Conservation (phyloP, 2,888 invertebrate species). For the Troides helena region DNA sequence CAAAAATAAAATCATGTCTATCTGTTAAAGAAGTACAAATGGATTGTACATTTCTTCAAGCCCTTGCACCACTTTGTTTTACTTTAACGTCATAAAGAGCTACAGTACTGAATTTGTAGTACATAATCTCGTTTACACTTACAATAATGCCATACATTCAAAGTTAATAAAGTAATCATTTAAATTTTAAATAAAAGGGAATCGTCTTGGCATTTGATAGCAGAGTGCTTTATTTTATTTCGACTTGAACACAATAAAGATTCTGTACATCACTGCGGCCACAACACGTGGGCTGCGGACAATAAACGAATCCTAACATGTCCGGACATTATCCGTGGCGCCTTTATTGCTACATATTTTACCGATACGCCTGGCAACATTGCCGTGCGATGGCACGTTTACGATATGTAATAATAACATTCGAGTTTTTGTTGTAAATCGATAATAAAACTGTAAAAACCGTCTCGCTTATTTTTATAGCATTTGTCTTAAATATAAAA, state of each 20-base stretch:
- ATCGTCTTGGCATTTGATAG: too few relatives aligned
- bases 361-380: slow-evolving; percentile 49
- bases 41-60: slow-evolving; percentile 66
- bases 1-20: slow-evolving; percentile 66
- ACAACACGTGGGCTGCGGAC: slow-evolving; percentile 58
- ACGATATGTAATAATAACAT: slow-evolving; percentile 53
- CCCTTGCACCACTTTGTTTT: slow-evolving; percentile 61
- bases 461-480: slow-evolving; percentile 7
- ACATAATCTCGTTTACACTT: not conserved
- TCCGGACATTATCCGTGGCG: slow-evolving; percentile 62
- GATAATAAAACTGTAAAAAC: slow-evolving; percentile 32
- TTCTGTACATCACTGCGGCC: slow-evolving; percentile 52
- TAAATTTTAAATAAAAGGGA: slow-evolving; percentile 2
- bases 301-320: slow-evolving; percentile 71
- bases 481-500: slow-evolving; percentile 7
- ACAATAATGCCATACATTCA: not conserved
- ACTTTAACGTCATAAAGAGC: slow-evolving; percentile 51
- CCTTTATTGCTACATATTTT: slow-evolving; percentile 74
- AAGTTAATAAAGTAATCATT: not conserved
- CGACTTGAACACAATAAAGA: slow-evolving; percentile 52
- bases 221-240: slow-evolving; percentile 46
- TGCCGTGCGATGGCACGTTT: slow-evolving; percentile 49
- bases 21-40: slow-evolving; percentile 76
- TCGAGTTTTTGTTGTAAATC: slow-evolving; percentile 30
- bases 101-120: not conserved